These are phyloP conservation scores for Natrix natrix DNA, from an alignment of 2,797 vertebrate genomes.

Conservation along the genomic window DNA sequence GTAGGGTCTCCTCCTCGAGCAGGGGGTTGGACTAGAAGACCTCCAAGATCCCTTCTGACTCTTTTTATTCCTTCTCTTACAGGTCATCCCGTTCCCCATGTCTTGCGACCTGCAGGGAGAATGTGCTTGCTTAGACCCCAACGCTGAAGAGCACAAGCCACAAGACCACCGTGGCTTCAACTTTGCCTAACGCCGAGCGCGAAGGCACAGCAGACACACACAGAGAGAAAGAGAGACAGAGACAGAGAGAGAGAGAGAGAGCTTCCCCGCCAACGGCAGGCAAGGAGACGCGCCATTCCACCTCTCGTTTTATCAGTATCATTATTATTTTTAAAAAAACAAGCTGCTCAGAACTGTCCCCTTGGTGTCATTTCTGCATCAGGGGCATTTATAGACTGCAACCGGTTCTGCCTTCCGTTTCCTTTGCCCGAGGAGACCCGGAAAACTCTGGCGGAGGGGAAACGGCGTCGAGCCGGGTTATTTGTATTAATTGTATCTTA, in stretches of 20 bases:
- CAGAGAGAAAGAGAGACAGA: neutral
- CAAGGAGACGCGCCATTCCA: constrained; percentile 72
- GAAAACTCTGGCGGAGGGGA: constrained; percentile 31
- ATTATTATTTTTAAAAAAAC: constrained; percentile 59
- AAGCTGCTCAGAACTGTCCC: constrained; percentile 71
- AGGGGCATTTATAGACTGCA: constrained; percentile 79
- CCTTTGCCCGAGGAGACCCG: constrained; percentile 72
- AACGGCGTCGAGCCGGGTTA: constrained; percentile 52
- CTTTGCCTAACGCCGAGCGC: constrained; percentile 65
- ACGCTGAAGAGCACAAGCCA: constrained; percentile 84
- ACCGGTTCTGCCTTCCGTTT: constrained; percentile 82
- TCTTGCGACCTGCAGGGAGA: constrained; percentile 90
- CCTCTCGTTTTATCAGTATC: constrained; percentile 72
- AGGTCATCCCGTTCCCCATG: constrained; percentile 97
- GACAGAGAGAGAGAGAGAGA: neutral
- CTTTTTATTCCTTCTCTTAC: constrained; percentile 27
- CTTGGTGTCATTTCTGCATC: constrained; percentile 76
- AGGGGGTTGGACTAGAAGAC: neutral
- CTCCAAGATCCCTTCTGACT: neutral
- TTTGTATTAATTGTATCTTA: constrained; percentile 66
- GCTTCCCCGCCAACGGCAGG: constrained; percentile 68
- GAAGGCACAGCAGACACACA: constrained; percentile 49
- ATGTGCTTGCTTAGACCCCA: constrained; percentile 92
- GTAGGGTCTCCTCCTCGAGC: neutral
- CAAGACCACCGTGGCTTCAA: constrained; percentile 75